A percentile compares a stretch with the other conserved stretches of the same genome.
Conservation (phyloP, 2,113 vertebrate genomes). For the Salvelinus alpinus region DNA sequence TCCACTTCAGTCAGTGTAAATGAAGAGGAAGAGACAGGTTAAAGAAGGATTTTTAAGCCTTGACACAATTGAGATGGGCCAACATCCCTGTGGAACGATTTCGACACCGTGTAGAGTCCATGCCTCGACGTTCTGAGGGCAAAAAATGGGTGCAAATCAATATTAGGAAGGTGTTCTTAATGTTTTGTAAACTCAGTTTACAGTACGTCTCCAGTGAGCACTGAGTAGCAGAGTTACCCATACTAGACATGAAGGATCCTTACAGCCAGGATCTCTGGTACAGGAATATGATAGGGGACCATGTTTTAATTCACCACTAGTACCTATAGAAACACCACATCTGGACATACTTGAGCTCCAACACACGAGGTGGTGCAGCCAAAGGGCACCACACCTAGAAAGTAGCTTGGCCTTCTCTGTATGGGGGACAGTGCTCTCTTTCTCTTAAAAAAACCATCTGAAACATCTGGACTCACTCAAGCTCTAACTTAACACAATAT, state of each 20-base stretch:
- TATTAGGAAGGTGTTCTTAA: no score
- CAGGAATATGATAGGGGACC: background rate
- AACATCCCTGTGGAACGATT: no score
- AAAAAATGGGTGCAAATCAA: no score
- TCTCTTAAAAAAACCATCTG: no score
- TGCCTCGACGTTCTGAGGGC: no score
- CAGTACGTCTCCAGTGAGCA: background rate
- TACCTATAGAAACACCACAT: background rate
- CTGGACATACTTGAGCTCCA: conserved; percentile 1
- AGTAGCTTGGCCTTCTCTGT: background rate
- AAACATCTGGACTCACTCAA: background rate
- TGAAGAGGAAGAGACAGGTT: no score
- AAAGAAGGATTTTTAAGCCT: no score
- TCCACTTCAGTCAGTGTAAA: no score
- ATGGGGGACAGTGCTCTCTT: no score
- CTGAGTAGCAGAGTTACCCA: background rate
- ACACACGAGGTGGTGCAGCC: background rate
- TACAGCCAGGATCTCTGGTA: background rate
- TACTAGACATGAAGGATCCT: background rate
- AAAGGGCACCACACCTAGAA: background rate
- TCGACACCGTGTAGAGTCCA: no score
- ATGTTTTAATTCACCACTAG: background rate
- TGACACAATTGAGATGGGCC: no score
- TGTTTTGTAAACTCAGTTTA: no score
- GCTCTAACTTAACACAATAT: background rate